A percentile compares a stretch with the other conserved stretches of the same genome.
These are phyloP conservation scores for Zoanthus sansibaricus DNA, from an alignment of 92 coral and sea anemone genomes.

Conservation along the genomic window DNA sequence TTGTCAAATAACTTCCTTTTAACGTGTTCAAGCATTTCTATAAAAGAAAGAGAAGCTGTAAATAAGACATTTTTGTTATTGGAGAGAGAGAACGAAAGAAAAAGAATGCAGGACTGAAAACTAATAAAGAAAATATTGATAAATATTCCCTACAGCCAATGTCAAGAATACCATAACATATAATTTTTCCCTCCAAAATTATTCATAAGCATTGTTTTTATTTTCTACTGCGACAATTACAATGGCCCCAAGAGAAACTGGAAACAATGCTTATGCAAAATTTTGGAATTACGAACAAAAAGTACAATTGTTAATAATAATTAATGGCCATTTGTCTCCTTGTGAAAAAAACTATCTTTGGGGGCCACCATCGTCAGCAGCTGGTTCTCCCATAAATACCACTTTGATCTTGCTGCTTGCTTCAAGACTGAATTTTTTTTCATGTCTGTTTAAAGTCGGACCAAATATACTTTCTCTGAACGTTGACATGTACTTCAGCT, in stretches of 20 bases:
- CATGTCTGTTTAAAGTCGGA: background rate
- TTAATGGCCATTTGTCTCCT: too few species aligned
- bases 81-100: too few species aligned
- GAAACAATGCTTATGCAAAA: too few species aligned
- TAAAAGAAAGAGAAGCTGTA: background rate
- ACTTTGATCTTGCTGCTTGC: constrained; percentile 32
- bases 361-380: constrained; percentile 51
- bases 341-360: constrained; percentile 47
- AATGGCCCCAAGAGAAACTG: too few species aligned
- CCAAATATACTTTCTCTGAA: background rate
- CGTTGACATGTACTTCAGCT: background rate
- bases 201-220: too few species aligned
- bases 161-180: too few species aligned
- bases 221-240: too few species aligned
- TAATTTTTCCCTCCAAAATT: too few species aligned
- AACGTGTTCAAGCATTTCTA: background rate
- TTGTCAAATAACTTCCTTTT: background rate
- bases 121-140: too few species aligned
- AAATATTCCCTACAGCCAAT: too few species aligned
- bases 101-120: too few species aligned
- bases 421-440: background rate
- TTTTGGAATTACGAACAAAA: background rate
- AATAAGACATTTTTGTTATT: too few species aligned
- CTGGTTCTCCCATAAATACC: constrained; percentile 31
- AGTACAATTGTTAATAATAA: background rate